Conservation (phyloP, 2,113 vertebrate genomes). For the Salminus brasiliensis region DNA sequence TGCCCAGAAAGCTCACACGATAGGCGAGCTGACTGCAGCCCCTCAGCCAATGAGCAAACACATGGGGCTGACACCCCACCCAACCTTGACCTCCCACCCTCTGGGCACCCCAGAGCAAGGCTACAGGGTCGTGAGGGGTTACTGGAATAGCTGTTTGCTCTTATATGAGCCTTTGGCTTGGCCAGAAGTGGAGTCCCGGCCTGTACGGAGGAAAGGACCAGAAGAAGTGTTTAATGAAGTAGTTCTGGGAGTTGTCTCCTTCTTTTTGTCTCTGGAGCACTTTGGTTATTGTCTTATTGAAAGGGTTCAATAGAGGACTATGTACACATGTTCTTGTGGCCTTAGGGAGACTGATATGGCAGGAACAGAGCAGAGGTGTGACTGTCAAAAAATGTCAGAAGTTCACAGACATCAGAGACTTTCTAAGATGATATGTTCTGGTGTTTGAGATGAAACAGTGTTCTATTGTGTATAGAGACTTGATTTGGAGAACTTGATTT, state of each 20-base stretch:
- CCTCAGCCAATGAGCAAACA: constrained; percentile 47
- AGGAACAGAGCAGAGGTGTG: background rate
- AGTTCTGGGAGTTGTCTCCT: background rate
- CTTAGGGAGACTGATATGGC: background rate
- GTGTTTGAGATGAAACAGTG: no score
- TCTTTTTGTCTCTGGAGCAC: background rate
- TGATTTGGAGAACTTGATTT: no score
- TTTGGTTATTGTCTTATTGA: background rate
- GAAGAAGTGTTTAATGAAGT: background rate
- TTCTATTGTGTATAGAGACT: no score
- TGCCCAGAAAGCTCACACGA: constrained; percentile 49
- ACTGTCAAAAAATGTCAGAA: constrained; percentile 1
- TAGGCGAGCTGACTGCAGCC: constrained; percentile 40
- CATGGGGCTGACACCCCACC: constrained; percentile 47
- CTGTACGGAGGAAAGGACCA: background rate
- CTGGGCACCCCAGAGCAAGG: constrained; percentile 25
- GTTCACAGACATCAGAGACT: background rate
- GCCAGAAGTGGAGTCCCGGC: background rate
- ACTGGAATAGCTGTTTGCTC: constrained; percentile 29
- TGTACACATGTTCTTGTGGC: background rate
- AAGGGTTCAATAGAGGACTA: constrained; percentile 18
- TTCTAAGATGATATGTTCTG: no score
- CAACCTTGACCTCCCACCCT: constrained; percentile 42
- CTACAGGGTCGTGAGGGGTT: constrained; percentile 8
- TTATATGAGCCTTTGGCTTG: constrained; percentile 33